Evolutionary conservation across 1,140 invertebrate species (phyloP).

Genomic region (Archivesica marissinica): DNA sequence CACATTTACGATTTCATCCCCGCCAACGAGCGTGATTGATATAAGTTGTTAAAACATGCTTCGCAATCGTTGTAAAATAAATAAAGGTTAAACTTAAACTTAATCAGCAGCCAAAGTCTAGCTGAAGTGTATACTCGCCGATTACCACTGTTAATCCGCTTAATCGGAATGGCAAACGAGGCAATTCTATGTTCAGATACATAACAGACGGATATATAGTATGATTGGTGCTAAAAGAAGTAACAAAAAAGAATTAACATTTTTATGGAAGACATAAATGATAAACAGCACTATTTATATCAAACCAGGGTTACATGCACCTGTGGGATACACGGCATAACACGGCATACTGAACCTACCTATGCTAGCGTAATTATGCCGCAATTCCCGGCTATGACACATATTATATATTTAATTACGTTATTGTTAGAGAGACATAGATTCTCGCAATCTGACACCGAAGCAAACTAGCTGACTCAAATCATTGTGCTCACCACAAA

Average conservation of each 20-base stretch:
- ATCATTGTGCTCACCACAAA: constrained; percentile 1
- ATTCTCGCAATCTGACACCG: background rate
- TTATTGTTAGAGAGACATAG: background rate
- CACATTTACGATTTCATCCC: too few relatives aligned
- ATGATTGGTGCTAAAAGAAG: too few relatives aligned
- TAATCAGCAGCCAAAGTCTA: constrained; percentile 30
- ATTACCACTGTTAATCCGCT: background rate
- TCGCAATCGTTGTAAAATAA: too few relatives aligned
- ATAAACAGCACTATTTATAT: too few relatives aligned
- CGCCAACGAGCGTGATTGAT: too few relatives aligned
- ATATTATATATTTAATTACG: constrained; percentile 36
- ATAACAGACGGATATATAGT: too few relatives aligned
- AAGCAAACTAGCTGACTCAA: background rate
- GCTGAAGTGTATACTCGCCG: constrained; percentile 19
- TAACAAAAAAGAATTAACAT: too few relatives aligned
- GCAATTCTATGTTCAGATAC: constrained; percentile 15
- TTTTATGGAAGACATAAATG: too few relatives aligned
- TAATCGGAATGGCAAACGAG: constrained; percentile 24
- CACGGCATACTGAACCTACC: constrained; percentile 10
- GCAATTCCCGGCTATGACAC: constrained; percentile 14
- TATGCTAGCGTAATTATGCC: background rate
- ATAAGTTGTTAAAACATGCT: too few relatives aligned
- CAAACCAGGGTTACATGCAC: too few relatives aligned
- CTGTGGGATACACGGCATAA: constrained; percentile 1
- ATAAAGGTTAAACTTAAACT: too few relatives aligned